Evolutionary conservation across 1,140 invertebrate genomes (phyloP), one percentile per base, ranked within the genome.

Genomic region (Bombus balteatus): DNA sequence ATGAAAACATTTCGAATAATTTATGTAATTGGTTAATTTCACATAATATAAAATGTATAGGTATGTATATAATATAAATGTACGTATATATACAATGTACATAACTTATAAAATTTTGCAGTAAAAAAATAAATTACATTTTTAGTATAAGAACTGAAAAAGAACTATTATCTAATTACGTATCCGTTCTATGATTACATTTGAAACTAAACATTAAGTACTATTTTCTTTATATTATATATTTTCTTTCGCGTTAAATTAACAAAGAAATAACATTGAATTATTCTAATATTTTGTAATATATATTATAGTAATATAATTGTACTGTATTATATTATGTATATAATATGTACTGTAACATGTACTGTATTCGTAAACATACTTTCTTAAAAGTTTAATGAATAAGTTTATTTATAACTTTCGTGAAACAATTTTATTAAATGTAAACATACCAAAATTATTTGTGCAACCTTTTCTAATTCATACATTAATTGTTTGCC

Each of bases 381-480:
- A 47, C 4, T 62, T 25, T 70, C 3, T 28, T 28, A 15, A 73
- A n/a, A 70, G 25, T 77, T 37, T 18, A 34, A 8, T 73, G 53
- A 65, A 62, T 15, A 68, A 28, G n/a, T 80, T 80, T 32, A 65
- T 62, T 59, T 73, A 85, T 83, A 83, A 83, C 65, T 74, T 71
- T 43, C 12, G 10, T 1, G 10, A 34, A 6, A 6, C 28, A 28
- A 62, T 53, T 62, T 72, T 18, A 57, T 15, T 37, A 41, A 70
- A 53, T 37, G 47, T 75, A 73, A 83, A 93, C 95, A 95, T 94
- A 97, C 97, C 96, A 97, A 95, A 89, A 97, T 95, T 93, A 97
- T 95, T 96, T 97, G 96, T 86, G 97, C 96, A 88, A 97, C 97
- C 87, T 96, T 95, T 94, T 97, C 97, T 90, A 97, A 94, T 92